Conservation (phyloP, 2,113 vertebrate species). For the Menura novaehollandiae region DNA sequence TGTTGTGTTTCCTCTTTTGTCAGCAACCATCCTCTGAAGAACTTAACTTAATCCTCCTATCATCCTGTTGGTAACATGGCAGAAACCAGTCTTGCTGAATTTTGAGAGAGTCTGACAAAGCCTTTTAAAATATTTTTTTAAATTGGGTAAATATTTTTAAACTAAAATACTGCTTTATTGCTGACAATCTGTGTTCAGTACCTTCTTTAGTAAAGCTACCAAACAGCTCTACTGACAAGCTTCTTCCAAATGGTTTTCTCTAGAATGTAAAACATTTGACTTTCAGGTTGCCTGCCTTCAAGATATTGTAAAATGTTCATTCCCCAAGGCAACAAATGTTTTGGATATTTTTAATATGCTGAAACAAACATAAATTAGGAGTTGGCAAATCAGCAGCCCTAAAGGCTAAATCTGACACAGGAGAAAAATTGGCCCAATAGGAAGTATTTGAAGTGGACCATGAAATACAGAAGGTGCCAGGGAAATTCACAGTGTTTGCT, state of each 20-base stretch:
- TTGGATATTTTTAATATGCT: neutral
- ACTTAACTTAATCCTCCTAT: neutral
- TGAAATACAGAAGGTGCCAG: neutral
- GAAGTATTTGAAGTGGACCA: neutral
- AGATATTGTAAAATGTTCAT: neutral
- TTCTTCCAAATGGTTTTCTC: neutral
- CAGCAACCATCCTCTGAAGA: neutral
- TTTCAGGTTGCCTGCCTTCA: neutral
- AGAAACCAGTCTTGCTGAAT: neutral
- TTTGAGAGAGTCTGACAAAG: neutral
- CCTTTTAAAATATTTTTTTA: neutral
- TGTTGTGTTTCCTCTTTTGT: neutral
- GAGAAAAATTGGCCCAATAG: neutral
- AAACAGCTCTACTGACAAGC: neutral
- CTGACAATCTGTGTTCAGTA: neutral
- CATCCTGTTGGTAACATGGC: neutral
- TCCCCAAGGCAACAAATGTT: neutral
- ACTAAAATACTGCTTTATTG: neutral
- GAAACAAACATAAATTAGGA: neutral
- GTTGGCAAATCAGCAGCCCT: neutral
- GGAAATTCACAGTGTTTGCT: neutral
- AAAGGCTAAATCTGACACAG: neutral
- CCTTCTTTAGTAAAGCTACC: neutral
- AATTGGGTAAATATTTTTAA: neutral
- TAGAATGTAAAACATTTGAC: neutral